Evolutionary conservation across 1,140 invertebrate genomes (phyloP).

Genomic region (Neotoxoptera formosana): DNA sequence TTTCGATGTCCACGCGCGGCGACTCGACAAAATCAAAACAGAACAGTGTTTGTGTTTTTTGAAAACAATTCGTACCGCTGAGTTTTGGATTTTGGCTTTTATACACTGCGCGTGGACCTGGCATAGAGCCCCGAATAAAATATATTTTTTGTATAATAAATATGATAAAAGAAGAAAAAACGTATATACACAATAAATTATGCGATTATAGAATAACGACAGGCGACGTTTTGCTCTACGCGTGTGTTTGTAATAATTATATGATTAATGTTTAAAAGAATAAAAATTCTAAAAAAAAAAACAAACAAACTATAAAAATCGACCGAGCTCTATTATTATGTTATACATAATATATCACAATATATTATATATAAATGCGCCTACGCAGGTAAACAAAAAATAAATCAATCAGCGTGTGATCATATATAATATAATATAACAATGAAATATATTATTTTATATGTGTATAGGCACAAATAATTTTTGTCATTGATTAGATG

Average conservation of each 20-base stretch:
- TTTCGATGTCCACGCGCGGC: too few species aligned
- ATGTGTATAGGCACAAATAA: neutral
- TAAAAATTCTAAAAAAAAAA: neutral
- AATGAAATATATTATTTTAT: too few species aligned
- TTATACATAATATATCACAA: neutral
- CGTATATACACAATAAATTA: neutral
- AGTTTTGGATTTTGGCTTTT: neutral
- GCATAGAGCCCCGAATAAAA: too few species aligned
- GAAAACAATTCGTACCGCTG: neutral
- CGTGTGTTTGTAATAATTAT: conserved; percentile 2
- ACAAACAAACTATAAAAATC: neutral
- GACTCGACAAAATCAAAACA: neutral
- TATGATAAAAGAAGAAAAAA: too few species aligned
- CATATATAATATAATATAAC: neutral
- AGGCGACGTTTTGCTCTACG: neutral
- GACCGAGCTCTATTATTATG: conserved; percentile 8
- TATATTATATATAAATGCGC: neutral
- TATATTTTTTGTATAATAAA: neutral
- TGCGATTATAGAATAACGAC: conserved; percentile 3
- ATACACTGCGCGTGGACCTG: neutral
- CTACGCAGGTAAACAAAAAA: neutral
- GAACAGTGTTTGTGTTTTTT: neutral
- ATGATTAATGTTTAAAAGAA: neutral
- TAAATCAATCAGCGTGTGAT: neutral
- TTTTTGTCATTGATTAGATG: neutral